Evolutionary conservation across 2,888 invertebrate species (phyloP), one percentile per base, ranked within the genome.

Genomic region (Blomia tropicalis): DNA sequence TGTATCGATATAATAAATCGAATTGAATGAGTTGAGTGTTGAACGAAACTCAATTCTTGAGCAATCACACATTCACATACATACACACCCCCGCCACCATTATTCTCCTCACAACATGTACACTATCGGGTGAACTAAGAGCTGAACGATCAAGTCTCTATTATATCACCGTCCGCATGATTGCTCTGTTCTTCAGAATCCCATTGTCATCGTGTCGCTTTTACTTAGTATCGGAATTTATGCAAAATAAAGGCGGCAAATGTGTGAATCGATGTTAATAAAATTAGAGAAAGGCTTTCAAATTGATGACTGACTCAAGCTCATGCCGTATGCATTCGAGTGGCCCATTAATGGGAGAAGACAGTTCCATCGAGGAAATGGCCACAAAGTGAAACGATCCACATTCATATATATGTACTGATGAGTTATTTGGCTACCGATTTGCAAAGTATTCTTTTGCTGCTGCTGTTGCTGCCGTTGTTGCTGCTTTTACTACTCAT

Each of bases 271-370:
- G 51, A 47, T 47, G 51, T 47, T 47, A 7, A 47, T 47, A 47
- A n/a, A 47, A 47, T 47, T 47, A 47, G 51, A 47, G n/a, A n/a
- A n/a, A 47, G n/a, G 51, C 51, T 47, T 47, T 47, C 51, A 14
- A 47, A 14, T 47, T 47, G 51, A 47, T 47, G 51, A 47, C 51
- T 47, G 51, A n/a, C 51, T 27, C 41, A n/a, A n/a, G 41, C n/a
- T 41, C 14, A 17, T n/a, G 41, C 41, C 41, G 41, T 17, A 17
- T 36, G 36, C 36, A 36, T 11, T 36, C 36, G 17, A 36, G 17
- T 7, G 36, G 7, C 7, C 36, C 36, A 36, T 36, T 36, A 36
- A 7, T 36, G 36, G 7, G 7, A 17, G 36, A 36, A 47, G 7
- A 11, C 7, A 47, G 51, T n/a, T n/a, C n/a, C n/a, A n/a, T n/a